A percentile compares a stretch with the other conserved stretches of the same genome.
Conservation (phyloP, 2,888 invertebrate species). For the Oscheius sp. region DNA sequence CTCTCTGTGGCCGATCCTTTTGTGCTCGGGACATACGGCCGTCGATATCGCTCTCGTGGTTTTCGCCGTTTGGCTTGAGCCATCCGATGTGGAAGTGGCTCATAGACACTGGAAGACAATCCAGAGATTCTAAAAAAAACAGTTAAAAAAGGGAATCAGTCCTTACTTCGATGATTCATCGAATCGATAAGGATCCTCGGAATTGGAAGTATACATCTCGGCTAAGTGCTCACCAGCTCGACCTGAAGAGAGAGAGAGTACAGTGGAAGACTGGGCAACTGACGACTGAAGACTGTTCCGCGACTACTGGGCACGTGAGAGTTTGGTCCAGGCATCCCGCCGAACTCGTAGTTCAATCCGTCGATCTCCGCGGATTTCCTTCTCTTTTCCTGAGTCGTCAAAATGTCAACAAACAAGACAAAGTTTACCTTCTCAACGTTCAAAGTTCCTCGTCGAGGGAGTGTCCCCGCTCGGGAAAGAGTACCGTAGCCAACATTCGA, state of each 20-base stretch:
- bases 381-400: slow-evolving; percentile 22
- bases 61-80: slow-evolving; percentile 44
- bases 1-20: slow-evolving; percentile 68
- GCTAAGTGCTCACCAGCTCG: slow-evolving; percentile 70
- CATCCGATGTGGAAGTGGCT: slow-evolving; percentile 47
- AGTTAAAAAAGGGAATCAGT: neutral
- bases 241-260: slow-evolving; percentile 32
- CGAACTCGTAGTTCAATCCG: slow-evolving; percentile 30
- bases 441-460: slow-evolving; percentile 38
- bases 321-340: slow-evolving; percentile 6
- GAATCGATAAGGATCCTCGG: slow-evolving; percentile 65
- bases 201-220: slow-evolving; percentile 62
- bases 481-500: slow-evolving; percentile 52
- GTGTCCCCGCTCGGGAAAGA: slow-evolving; percentile 53
- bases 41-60: slow-evolving; percentile 55
- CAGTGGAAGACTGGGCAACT: neutral
- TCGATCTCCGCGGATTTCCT: slow-evolving; percentile 50
- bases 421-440: neutral
- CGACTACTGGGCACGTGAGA: slow-evolving; percentile 30
- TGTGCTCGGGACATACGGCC: slow-evolving; percentile 69
- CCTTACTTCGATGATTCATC: slow-evolving; percentile 51
- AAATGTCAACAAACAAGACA: neutral
- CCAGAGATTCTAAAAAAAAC: slow-evolving; percentile 32
- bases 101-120: slow-evolving; percentile 49
- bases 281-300: slow-evolving; percentile 36